These are phyloP conservation scores for Mustelus asterias DNA, from an alignment of 2,113 vertebrate species.

Conservation along the genomic window DNA sequence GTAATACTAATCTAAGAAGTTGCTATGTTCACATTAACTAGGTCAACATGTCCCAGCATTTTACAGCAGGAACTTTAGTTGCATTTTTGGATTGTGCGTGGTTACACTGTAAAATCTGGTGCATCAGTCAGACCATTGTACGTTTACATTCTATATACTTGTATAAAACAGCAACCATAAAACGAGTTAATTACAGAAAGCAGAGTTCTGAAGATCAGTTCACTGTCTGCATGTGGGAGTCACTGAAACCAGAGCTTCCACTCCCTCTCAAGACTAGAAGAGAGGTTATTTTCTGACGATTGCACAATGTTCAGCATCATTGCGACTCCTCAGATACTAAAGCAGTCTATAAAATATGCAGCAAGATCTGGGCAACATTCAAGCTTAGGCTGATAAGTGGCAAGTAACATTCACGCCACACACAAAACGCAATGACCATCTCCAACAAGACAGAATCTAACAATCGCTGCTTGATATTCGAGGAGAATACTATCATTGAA, in stretches of 20 bases:
- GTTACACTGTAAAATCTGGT: not conserved
- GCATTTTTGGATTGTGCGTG: not conserved
- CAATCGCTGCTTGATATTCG: no score
- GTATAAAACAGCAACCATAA: not conserved
- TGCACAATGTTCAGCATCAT: no score
- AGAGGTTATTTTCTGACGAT: no score
- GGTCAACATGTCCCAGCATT: not conserved
- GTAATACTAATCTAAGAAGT: not conserved
- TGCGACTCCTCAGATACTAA: no score
- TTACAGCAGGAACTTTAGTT: not conserved
- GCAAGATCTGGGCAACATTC: not conserved
- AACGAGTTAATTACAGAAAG: not conserved
- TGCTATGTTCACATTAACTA: not conserved
- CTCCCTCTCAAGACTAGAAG: no score
- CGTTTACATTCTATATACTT: not conserved
- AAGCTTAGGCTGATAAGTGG: no score
- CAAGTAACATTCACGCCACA: no score
- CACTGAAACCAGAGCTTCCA: not conserved
- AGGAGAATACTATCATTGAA: no score
- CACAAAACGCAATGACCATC: no score
- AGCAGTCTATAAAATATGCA: no score
- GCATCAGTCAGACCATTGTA: not conserved
- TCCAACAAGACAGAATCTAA: no score
- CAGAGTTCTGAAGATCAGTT: not conserved
- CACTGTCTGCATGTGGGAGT: not conserved